phyloP scores from a whole-genome alignment of 2,888 invertebrate genomes.

The Papilio protenor region DNA sequence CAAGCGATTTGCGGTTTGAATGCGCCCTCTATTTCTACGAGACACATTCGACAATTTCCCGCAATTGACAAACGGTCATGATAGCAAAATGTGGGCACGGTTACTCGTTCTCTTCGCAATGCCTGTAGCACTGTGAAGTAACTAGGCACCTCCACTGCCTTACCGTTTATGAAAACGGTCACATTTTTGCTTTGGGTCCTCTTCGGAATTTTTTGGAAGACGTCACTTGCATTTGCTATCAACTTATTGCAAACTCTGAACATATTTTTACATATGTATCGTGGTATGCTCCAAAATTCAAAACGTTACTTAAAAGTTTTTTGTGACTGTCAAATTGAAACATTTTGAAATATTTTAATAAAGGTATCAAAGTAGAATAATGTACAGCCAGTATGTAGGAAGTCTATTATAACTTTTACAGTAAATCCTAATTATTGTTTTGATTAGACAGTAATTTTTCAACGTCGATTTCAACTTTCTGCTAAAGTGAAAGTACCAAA shows the following conservation, averaged over 20 bases:
- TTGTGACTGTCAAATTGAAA: not conserved
- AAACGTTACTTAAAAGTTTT: not conserved
- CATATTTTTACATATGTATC: conserved; percentile 52
- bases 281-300: not conserved
- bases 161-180: conserved; percentile 97
- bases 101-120: conserved; percentile 60
- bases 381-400: not conserved
- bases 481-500: no score
- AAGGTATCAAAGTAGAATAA: not conserved
- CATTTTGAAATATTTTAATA: not conserved
- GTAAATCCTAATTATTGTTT: no score
- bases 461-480: not conserved
- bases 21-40: conserved; percentile 98
- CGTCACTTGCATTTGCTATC: conserved; percentile 52
- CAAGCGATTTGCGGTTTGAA: conserved; percentile 99
- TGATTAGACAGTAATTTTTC: not conserved
- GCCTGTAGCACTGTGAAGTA: conserved; percentile 96
- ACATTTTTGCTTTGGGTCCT: conserved; percentile 51
- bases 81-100: conserved; percentile 97
- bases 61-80: conserved; percentile 99
- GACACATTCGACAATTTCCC: conserved; percentile 99
- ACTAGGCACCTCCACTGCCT: conserved; percentile 94
- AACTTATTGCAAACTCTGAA: conserved; percentile 53
- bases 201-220: conserved; percentile 48
- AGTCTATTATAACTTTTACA: not conserved